Conservation (phyloP, 1,140 invertebrate species). For the Nymphalis io region DNA sequence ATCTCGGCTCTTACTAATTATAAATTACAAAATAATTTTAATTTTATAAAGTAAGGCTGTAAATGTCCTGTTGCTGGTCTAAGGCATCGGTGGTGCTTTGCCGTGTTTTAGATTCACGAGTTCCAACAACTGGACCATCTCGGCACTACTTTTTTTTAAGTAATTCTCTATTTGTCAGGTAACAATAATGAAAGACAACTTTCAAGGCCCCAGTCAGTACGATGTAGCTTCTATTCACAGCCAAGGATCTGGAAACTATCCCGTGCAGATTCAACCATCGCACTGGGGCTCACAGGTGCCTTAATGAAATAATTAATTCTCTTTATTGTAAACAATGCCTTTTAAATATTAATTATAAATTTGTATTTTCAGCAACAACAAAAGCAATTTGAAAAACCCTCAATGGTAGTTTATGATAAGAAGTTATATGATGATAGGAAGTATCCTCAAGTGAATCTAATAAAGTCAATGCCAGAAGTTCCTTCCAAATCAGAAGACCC, state of each 20-base stretch:
- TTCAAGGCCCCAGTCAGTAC: slow-evolving; percentile 46
- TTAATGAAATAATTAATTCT: no score
- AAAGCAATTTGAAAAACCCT: slow-evolving; percentile 26
- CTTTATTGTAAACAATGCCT: no score
- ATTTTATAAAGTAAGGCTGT: no score
- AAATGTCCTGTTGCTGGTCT: no score
- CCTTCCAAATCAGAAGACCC: slow-evolving; percentile 17
- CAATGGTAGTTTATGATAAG: slow-evolving; percentile 13
- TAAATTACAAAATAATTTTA: no score
- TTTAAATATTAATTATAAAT: no score
- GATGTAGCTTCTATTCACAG: slow-evolving; percentile 6
- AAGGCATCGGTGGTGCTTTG: no score
- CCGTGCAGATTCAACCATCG: slow-evolving; percentile 4
- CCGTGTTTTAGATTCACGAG: not conserved
- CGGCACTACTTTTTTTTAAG: no score
- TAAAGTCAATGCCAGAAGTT: slow-evolving; percentile 11
- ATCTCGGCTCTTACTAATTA: no score
- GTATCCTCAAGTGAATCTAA: slow-evolving; percentile 23
- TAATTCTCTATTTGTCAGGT: slow-evolving; percentile 28
- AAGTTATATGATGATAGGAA: slow-evolving; percentile 39
- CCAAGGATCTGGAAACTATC: slow-evolving; percentile 6
- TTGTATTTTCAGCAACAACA: slow-evolving; percentile 22
- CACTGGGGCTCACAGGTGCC: slow-evolving; percentile 25
- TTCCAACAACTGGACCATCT: no score
- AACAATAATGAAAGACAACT: slow-evolving; percentile 56